Base-by-base conservation (phyloP, 2,797 vertebrate species). In the Lacerta viridis region DNA sequence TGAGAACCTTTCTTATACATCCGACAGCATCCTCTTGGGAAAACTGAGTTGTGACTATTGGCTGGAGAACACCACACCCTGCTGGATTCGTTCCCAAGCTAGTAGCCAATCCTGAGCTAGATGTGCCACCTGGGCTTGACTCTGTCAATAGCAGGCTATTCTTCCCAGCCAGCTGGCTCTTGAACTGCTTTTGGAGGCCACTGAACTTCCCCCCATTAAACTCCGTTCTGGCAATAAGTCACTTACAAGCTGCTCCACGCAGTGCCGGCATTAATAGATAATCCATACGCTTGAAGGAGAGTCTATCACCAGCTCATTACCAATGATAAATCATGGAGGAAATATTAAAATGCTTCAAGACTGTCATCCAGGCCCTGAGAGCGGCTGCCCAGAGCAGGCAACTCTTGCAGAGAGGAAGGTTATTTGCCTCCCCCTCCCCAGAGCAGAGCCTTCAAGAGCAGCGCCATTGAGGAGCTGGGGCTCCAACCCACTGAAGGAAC, bases 271-370 rank as follows among this genome's bases (percentile, higher is more conserved):
- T 75, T 86, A 88, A 90, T 1, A 86, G 91, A 88, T 88, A 90
- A 92, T 82, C 92, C 89, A 39, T 94, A 93, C 82, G 75, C 90
- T 88, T 39, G 78, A 84, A 87, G 83, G 1, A 87, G 85, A 94
- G 91, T 88, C 81, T 79, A 88, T 94, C 91, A 92, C 90, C 87
- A 43, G 87, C 88, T 94, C 89, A 43, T 92, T 89, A 90, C 81
- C 91, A 87, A 87, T 11, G 88, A 95, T 89, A 95, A 94, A 94
- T 93, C 92, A 86, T 76, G 80, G 41, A 36, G 91, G 66, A 94
- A 93, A 89, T 64, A 91, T 74, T 90, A 85, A 91, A 83, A 84
- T 59, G 75, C 88, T 90, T 81, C 43, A 77, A 71, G 80, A 71
- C 46, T 20, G 82, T 79, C 81, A 29, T 0, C 71, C 4, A n/a